Conservation (phyloP, 2,888 invertebrate genomes). For the Drosophila pegasa region DNA sequence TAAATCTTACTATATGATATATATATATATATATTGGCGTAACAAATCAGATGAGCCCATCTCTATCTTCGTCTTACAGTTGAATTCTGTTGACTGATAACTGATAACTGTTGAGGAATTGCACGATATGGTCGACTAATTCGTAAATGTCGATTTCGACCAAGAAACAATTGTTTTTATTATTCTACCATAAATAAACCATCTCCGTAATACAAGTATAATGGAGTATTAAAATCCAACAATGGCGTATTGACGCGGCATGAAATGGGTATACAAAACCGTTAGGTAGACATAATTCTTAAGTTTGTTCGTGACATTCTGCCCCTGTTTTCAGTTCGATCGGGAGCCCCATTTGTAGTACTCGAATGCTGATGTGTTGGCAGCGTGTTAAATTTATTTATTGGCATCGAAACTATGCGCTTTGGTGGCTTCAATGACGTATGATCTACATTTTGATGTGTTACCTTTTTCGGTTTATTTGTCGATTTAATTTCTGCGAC, state of each 20-base stretch:
- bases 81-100: too few species aligned
- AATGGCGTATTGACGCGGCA: not conserved
- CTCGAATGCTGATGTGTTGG: not conserved
- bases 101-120: too few species aligned
- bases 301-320: not conserved
- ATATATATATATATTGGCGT: too few species aligned
- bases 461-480: slow-evolving; percentile 37
- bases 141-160: too few species aligned
- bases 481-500: slow-evolving; percentile 32
- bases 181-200: too few species aligned
- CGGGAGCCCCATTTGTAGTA: not conserved
- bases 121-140: too few species aligned
- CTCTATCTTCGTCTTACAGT: too few species aligned
- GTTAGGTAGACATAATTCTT: not conserved
- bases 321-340: not conserved
- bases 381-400: slow-evolving; percentile 74
- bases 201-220: not conserved
- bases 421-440: slow-evolving; percentile 70
- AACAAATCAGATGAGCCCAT: too few species aligned
- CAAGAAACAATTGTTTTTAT: too few species aligned
- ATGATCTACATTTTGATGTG: slow-evolving; percentile 76
- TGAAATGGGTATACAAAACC: not conserved
- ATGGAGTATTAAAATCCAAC: not conserved
- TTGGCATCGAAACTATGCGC: slow-evolving; percentile 68
- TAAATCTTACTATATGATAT: too few species aligned